These are phyloP conservation scores for Acanthosepion lycidas DNA, from an alignment of 2,888 invertebrate species.

Conservation along the genomic window DNA sequence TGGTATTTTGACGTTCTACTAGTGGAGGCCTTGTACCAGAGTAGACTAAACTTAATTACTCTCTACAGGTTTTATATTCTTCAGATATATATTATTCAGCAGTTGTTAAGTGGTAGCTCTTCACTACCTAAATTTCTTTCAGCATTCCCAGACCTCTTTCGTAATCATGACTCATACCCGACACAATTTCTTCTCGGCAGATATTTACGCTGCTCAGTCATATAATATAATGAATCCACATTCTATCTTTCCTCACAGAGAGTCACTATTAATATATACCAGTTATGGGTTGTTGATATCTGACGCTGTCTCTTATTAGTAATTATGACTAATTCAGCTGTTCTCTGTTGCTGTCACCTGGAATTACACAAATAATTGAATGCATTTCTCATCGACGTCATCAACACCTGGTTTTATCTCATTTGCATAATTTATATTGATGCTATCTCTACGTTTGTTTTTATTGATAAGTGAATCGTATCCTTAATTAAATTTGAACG, in stretches of 20 bases:
- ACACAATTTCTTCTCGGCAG: background rate
- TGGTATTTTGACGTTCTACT: too few relatives aligned
- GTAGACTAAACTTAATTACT: too few relatives aligned
- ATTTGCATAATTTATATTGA: background rate
- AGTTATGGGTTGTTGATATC: background rate
- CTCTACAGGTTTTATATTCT: too few relatives aligned
- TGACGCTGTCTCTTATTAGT: background rate
- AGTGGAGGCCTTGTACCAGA: too few relatives aligned
- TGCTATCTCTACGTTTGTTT: background rate
- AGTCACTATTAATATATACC: background rate
- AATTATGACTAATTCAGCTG: slow-evolving; percentile 5
- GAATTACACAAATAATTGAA: background rate
- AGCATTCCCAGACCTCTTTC: background rate
- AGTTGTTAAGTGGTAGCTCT: too few relatives aligned
- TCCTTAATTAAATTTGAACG: too few relatives aligned
- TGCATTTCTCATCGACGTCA: background rate
- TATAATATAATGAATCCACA: background rate
- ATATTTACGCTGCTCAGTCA: background rate
- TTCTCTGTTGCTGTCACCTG: background rate
- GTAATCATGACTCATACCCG: background rate
- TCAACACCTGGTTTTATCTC: background rate
- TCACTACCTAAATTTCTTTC: background rate
- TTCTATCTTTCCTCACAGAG: background rate
- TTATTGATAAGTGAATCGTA: background rate
- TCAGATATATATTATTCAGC: too few relatives aligned